Percentiles rank a stretch among this genome's conserved stretches.
Conservation (phyloP, 2,888 invertebrate genomes). For the Galerucella calmariensis region DNA sequence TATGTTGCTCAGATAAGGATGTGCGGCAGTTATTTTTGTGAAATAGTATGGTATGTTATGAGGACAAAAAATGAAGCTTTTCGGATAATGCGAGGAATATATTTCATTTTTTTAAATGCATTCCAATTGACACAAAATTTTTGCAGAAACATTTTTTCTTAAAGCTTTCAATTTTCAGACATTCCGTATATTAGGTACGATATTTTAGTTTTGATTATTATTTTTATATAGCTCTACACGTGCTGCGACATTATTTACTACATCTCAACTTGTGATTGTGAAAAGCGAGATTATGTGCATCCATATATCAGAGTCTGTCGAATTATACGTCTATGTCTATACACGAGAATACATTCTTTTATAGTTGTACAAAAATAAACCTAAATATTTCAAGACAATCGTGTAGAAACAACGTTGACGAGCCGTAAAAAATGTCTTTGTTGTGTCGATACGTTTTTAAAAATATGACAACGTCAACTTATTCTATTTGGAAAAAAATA, state of each 20-base stretch:
- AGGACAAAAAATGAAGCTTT: no score
- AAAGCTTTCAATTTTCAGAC: neutral
- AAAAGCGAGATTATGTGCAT: neutral
- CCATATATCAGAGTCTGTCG: slow-evolving; percentile 2
- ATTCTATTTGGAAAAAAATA: neutral
- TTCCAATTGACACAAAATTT: no score
- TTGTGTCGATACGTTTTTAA: neutral
- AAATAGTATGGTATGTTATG: no score
- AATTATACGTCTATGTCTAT: neutral
- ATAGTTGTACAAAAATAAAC: slow-evolving; percentile 6
- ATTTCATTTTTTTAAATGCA: no score
- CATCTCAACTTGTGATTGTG: neutral
- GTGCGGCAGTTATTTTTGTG: no score
- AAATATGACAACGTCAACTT: neutral
- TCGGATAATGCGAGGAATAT: no score
- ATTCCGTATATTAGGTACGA: neutral
- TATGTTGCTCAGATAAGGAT: no score
- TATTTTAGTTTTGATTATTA: neutral
- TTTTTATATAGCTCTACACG: neutral
- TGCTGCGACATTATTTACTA: slow-evolving; percentile 3
- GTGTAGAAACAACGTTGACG: neutral
- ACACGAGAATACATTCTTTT: neutral
- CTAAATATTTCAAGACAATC: neutral
- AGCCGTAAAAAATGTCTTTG: slow-evolving; percentile 7
- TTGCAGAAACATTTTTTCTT: neutral